A percentile compares a stretch with the other conserved stretches of the same genome.
These are phyloP conservation scores for Poecilia latipinna DNA, from an alignment of 2,113 vertebrate species.

Conservation along the genomic window DNA sequence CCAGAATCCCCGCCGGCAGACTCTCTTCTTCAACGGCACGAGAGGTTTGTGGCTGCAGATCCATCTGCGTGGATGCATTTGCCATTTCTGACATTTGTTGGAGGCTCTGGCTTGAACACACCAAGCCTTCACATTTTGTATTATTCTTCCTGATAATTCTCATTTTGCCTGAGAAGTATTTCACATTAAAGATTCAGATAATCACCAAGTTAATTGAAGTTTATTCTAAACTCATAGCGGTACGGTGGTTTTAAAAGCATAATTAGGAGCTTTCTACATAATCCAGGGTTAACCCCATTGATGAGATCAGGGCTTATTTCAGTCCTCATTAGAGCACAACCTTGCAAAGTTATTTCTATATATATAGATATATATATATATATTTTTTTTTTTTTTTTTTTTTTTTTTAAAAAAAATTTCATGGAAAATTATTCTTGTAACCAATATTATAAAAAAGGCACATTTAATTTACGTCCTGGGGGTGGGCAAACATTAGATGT, in stretches of 20 bases:
- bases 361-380: no score
- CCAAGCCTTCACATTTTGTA: slow-evolving; percentile 40
- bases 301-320: slow-evolving; percentile 67
- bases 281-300: slow-evolving; percentile 60
- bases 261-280: slow-evolving; percentile 54
- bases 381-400: no score
- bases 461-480: slow-evolving; percentile 36
- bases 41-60: slow-evolving; percentile 77
- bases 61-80: slow-evolving; percentile 24
- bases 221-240: slow-evolving; percentile 36
- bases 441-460: slow-evolving; percentile 58
- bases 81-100: slow-evolving; percentile 41
- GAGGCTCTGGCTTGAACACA: slow-evolving; percentile 48
- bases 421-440: no score
- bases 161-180: slow-evolving; percentile 53
- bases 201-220: slow-evolving; percentile 57
- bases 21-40: slow-evolving; percentile 93
- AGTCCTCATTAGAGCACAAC: slow-evolving; percentile 60
- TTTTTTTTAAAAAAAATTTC: no score
- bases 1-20: slow-evolving; percentile 91
- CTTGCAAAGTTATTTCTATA: slow-evolving; percentile 35
- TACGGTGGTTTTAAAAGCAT: slow-evolving; percentile 38
- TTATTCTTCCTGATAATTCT: slow-evolving; percentile 33
- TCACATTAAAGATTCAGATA: slow-evolving; percentile 66
- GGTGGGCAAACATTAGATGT: slow-evolving; percentile 36